Conservation (phyloP, 2,888 invertebrate species). For the Aphrophora alni region DNA sequence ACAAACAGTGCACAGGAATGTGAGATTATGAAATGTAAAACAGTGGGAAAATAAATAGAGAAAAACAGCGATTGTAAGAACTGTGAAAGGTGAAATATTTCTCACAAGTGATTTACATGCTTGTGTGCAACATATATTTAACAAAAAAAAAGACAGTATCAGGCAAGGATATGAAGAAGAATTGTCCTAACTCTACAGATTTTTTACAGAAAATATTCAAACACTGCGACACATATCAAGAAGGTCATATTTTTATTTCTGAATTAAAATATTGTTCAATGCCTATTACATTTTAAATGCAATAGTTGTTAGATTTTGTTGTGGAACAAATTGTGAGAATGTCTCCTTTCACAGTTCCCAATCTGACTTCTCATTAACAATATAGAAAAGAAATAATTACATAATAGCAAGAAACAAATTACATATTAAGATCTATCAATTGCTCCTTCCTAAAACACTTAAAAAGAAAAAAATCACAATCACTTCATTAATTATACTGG, state of each 20-base stretch:
- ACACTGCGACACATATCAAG: not conserved
- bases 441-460: too few species aligned
- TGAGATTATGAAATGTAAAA: conserved; percentile 43
- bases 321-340: conserved; percentile 62
- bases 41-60: conserved; percentile 7
- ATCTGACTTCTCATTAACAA: conserved; percentile 64
- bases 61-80: conserved; percentile 59
- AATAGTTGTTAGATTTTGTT: not conserved
- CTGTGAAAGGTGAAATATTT: conserved; percentile 85
- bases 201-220: not conserved
- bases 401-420: not conserved
- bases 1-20: conserved; percentile 43
- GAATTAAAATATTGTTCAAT: not conserved
- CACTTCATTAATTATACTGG: too few species aligned
- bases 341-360: conserved; percentile 91
- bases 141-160: conserved; percentile 17
- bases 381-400: not conserved
- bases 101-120: conserved; percentile 62
- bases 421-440: not conserved
- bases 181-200: not conserved
- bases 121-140: conserved; percentile 13
- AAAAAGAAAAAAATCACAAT: too few species aligned
- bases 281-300: too few species aligned
- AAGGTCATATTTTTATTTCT: not conserved
- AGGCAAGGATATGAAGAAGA: conserved; percentile 31